Evolutionary conservation across 2,113 vertebrate genomes (phyloP), one percentile per base, ranked within the genome.

Genomic region (Daboia siamensis): DNA sequence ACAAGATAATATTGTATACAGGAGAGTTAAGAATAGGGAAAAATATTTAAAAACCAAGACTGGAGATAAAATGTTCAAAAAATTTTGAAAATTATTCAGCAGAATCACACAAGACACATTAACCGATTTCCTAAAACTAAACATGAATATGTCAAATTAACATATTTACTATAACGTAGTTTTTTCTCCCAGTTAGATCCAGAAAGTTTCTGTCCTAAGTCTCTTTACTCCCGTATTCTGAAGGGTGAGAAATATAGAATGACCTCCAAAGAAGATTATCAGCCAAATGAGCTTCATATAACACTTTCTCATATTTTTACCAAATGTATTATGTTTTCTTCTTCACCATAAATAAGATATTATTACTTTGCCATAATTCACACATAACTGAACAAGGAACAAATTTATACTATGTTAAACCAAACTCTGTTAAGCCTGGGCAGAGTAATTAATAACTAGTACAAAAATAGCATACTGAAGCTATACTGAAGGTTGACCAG

Each of bases 381-480:
- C 91, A 94, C 93, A 87, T 64, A 92, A 95, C 93, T 93, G 93
- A 93, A 96, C 93, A 94, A 90, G 95, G 92, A 95, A 96, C 94
- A 95, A 90, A 92, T 94, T 95, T 94, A 92, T 7, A 94, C 89
- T 93, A 95, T 90, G 94, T 94, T 92, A 90, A 94, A 89, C 69
- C 93, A 51, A 87, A 51, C 24, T 80, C 33, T 26, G 56, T 55
- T 84, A 94, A 91, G 90, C 95, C 94, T 57, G 87, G 55, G 57
- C 59, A 94, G 93, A 91, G 5, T 46, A 90, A 93, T 5, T 94
- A n/a, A 94, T 90, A 57, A 21, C 94, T 93, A 88, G 86, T 93
- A 84, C 92, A 92, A 91, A 93, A 91, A 95, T 91, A 94, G 4
- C 55, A 52, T 39, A 80, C 33, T 80, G 74, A 80, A 80, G 17